These are phyloP conservation scores for Channa striata DNA, from an alignment of 2,797 vertebrate genomes.

Conservation along the genomic window DNA sequence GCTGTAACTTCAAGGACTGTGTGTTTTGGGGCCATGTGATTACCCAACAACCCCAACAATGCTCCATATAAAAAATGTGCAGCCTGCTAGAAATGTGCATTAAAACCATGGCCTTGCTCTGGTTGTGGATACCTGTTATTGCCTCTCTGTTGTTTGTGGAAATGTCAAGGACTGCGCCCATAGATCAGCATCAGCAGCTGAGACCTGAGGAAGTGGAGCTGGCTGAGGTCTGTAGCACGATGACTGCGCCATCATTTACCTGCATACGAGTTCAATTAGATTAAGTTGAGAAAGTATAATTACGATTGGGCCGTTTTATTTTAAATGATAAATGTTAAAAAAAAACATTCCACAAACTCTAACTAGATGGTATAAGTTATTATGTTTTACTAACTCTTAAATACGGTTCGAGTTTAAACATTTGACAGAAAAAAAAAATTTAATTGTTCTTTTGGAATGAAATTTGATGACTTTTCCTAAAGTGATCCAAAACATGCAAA, in stretches of 20 bases:
- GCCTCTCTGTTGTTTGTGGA: slow-evolving; percentile 59
- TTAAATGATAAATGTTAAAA: neutral
- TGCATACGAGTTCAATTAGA: too few species aligned
- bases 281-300: too few species aligned
- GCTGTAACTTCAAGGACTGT: slow-evolving; percentile 46
- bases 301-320: neutral
- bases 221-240: slow-evolving; percentile 72
- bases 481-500: too few species aligned
- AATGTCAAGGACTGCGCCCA: slow-evolving; percentile 56
- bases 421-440: too few species aligned
- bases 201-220: slow-evolving; percentile 64
- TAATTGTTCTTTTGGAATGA: too few species aligned
- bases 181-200: slow-evolving; percentile 39
- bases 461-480: too few species aligned
- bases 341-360: too few species aligned
- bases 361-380: too few species aligned
- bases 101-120: slow-evolving; percentile 69
- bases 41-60: slow-evolving; percentile 42
- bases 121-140: slow-evolving; percentile 56
- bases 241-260: too few species aligned
- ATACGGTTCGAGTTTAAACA: too few species aligned
- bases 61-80: slow-evolving; percentile 60
- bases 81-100: slow-evolving; percentile 38
- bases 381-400: too few species aligned
- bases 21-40: slow-evolving; percentile 56